A percentile compares a stretch with the other conserved stretches of the same genome.
Evolutionary conservation across 2,113 vertebrate species (phyloP).

Genomic region (Oryzias celebensis): DNA sequence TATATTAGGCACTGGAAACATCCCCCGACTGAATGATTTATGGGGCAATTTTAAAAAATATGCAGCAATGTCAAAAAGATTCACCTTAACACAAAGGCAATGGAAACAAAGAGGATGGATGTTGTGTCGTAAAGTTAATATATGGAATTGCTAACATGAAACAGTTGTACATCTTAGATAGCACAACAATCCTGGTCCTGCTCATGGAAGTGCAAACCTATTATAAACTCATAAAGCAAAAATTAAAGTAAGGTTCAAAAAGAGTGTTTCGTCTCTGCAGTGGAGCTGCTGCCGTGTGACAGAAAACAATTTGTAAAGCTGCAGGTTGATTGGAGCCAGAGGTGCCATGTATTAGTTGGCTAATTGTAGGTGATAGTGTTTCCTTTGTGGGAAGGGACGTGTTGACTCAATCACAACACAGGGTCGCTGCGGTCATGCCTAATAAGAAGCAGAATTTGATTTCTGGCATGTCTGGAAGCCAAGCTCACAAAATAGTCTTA

Average conservation of each 20-base stretch:
- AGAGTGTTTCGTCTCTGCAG: slow-evolving; percentile 19
- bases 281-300: slow-evolving; percentile 40
- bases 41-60: too few relatives aligned
- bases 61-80: too few relatives aligned
- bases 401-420: slow-evolving; percentile 41
- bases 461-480: slow-evolving; percentile 53
- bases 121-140: too few relatives aligned
- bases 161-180: too few relatives aligned
- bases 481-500: slow-evolving; percentile 44
- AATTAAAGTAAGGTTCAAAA: background rate
- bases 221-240: background rate
- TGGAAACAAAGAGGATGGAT: too few relatives aligned
- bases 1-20: too few relatives aligned
- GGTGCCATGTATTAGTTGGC: slow-evolving; percentile 60
- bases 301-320: slow-evolving; percentile 44
- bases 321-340: slow-evolving; percentile 37
- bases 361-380: slow-evolving; percentile 62
- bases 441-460: slow-evolving; percentile 74
- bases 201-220: background rate
- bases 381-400: slow-evolving; percentile 63
- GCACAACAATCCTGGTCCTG: too few relatives aligned
- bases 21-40: too few relatives aligned
- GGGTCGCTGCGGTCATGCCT: slow-evolving; percentile 55
- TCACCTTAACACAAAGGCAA: too few relatives aligned
- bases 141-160: too few relatives aligned